Evolutionary conservation across 1,140 invertebrate genomes (phyloP).

Genomic region (Halictus rubicundus): DNA sequence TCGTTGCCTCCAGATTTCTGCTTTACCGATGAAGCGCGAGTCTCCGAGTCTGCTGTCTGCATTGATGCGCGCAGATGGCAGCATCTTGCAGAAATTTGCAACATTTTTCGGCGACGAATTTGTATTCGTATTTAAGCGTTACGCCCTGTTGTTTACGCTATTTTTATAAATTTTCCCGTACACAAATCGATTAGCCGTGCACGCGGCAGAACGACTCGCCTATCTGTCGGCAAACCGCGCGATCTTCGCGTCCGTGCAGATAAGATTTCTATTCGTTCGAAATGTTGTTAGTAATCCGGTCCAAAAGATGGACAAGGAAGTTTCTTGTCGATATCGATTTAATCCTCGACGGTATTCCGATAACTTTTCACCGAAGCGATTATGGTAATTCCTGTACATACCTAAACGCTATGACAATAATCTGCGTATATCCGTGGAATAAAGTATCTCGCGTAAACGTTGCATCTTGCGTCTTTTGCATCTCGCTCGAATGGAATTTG

Average conservation of each 20-base stretch:
- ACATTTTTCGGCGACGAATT: neutral
- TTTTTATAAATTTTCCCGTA: neutral
- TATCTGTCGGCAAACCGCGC: no score
- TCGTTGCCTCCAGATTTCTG: conserved; percentile 25
- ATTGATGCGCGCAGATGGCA: conserved; percentile 45
- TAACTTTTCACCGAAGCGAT: no score
- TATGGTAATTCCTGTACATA: no score
- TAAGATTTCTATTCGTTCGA: neutral
- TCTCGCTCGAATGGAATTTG: no score
- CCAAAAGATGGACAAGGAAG: neutral
- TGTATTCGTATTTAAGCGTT: neutral
- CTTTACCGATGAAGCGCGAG: conserved; percentile 37
- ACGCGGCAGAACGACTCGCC: no score
- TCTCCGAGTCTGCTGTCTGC: neutral
- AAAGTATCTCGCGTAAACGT: no score
- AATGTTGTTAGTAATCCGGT: neutral
- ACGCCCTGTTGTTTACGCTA: neutral
- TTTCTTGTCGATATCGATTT: neutral
- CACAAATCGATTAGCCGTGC: neutral
- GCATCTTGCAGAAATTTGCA: conserved; percentile 43
- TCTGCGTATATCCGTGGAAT: no score
- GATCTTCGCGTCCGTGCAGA: neutral
- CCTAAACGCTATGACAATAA: no score
- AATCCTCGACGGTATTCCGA: neutral
- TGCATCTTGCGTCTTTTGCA: no score